Base-by-base conservation (phyloP, 2,888 invertebrate species). In the Xanthia togata region DNA sequence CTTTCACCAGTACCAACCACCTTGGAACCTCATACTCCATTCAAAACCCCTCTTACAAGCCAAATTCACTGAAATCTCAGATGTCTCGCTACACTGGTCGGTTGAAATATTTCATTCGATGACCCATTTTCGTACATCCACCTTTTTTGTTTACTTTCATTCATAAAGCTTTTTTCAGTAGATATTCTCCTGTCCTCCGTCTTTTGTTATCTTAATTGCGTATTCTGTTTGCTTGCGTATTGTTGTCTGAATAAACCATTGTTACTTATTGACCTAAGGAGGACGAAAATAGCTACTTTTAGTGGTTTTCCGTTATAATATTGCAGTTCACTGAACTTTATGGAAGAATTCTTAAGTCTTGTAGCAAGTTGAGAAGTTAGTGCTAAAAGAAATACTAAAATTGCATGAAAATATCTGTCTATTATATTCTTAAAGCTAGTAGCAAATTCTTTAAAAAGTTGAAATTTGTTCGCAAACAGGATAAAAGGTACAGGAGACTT, bases 101-200 rank as follows among this genome's bases (percentile, higher is more conserved):
- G 81, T 79, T 85, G 86, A 86, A 86, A 89, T 89, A 91, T 91
- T 91, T 91, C 91, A 90, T 92, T 92, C 92, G 92, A 93, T 93
- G 93, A 93, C 94, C 93, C 89, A 93, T 93, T 94, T 94, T 93
- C 91, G 90, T 90, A 90, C 89, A 91, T 90, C 90, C 91, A 88
- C 87, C 89, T 92, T 91, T 84, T 93, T 93, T 91, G 91, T 91
- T 91, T 90, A 88, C 87, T 90, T 90, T 91, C 89, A 82, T 87
- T 77, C 76, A 80, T 84, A 89, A 87, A 89, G 88, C 89, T 90
- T 93, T 90, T 92, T 92, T 89, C 84, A 84, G 83, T 83, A 83
- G 76, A 86, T 85, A 85, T 89, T 89, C 83, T 87, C 86, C 80
- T 87, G 88, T 86, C 87, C 87, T 82, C 81, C 83, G 86, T 88